Percentiles rank a stretch among this genome's conserved stretches.
These are phyloP conservation scores for Cathartes aura DNA, from an alignment of 2,113 vertebrate species.

Conservation along the genomic window DNA sequence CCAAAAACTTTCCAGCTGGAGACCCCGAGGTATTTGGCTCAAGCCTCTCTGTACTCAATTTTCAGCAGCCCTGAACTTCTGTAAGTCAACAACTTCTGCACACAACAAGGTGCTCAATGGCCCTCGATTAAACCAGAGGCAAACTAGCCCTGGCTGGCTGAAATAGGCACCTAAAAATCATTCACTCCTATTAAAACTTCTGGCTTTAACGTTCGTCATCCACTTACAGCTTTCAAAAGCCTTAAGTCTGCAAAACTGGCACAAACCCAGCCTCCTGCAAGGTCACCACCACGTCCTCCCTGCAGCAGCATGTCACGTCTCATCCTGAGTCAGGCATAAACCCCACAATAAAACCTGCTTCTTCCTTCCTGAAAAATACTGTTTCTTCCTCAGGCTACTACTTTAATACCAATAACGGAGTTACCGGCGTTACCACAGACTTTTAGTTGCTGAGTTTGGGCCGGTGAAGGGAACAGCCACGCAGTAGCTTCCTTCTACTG, in stretches of 20 bases:
- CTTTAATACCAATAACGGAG: neutral
- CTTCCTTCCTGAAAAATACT: neutral
- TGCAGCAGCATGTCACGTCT: neutral
- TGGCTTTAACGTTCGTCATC: rapidly evolving
- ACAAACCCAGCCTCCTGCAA: neutral
- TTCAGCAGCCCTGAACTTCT: neutral
- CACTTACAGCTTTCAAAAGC: neutral
- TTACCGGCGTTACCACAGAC: neutral
- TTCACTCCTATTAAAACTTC: neutral
- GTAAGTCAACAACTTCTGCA: neutral
- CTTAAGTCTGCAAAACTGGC: neutral
- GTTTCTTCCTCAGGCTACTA: neutral
- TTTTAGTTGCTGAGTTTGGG: neutral
- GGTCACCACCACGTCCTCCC: neutral
- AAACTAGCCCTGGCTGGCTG: neutral
- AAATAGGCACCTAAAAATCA: neutral
- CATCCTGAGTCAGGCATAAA: neutral
- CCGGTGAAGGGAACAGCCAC: rapidly evolving
- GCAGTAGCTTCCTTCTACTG: neutral
- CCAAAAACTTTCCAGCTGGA: neutral
- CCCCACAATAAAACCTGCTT: neutral
- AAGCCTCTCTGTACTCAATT: neutral
- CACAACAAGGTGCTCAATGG: neutral
- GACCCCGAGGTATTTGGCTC: neutral
- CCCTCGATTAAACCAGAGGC: neutral